Evolutionary conservation across 2,797 vertebrate genomes (phyloP), one percentile per base, ranked within the genome.

Genomic region (Natrix natrix): DNA sequence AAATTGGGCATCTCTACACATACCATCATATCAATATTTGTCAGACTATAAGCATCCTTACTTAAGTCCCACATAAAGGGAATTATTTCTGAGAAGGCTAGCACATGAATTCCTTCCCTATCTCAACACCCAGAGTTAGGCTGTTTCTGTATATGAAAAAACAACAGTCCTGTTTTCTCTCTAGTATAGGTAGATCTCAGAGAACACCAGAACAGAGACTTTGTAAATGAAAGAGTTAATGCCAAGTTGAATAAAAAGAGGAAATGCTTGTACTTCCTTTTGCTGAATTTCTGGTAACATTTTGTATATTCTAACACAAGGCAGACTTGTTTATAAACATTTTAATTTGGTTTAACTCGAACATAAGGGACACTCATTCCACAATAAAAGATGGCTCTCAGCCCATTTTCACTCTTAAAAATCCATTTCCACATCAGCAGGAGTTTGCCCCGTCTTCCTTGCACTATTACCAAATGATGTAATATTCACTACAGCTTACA

Each of bases 401-500:
- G 56, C 26, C 26, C 61, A 83, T 83, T n/a, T 95, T 96, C 87
- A 52, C 91, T 63, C 56, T 95, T 91, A 90, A 69, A 69, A 60
- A 93, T 88, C 93, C 93, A 91, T 90, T 94, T 95, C 95, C 48
- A 91, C 86, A 92, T 88, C 90, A 90, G 92, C 93, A 95, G 57
- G 91, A 95, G 90, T 83, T 94, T 94, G 88, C 92, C 60, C 0
- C 0, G 90, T 91, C 92, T 37, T 90, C 32, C 94, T 54, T 96
- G 94, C 93, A 93, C 91, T 96, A 94, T 96, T 95, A 97, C 91
- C 90, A 93, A 93, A 96, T 96, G 95, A 95, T 94, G 95, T 94
- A 92, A 95, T 93, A 56, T 95, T 94, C 88, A 69, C 63, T 48
- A 57, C 94, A 95, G 92, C 59, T 95, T 95, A 90, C 4, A 32